Evolutionary conservation across 2,888 invertebrate genomes (phyloP).

Genomic region (Apeira syringaria): DNA sequence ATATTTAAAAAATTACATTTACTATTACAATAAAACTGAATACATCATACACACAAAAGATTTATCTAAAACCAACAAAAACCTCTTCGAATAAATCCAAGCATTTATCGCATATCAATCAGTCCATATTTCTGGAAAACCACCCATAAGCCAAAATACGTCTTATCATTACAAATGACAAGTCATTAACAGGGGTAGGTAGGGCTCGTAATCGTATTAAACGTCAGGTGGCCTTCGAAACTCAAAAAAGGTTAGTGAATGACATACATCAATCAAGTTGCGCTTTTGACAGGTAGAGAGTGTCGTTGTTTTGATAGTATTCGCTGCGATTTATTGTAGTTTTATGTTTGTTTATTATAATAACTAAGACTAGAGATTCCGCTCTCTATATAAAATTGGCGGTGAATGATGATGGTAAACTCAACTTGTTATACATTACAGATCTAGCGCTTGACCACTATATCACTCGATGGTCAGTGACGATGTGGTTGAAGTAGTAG

Average conservation of each 20-base stretch:
- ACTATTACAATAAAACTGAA: no score
- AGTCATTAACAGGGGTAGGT: slow-evolving; percentile 20
- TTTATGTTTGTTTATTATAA: no score
- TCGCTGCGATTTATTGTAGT: slow-evolving; percentile 2
- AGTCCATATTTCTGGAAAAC: slow-evolving; percentile 19
- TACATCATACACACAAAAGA: no score
- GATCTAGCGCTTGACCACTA: no score
- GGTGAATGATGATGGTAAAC: no score
- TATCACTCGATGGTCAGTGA: no score
- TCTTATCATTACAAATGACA: slow-evolving; percentile 28
- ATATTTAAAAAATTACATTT: no score
- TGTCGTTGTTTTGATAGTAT: not conserved
- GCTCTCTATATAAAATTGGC: no score
- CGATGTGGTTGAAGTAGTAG: no score
- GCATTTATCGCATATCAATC: slow-evolving; percentile 12
- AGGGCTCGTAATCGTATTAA: slow-evolving; percentile 4
- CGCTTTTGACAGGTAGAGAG: slow-evolving; percentile 6
- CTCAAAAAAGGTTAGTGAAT: slow-evolving; percentile 16
- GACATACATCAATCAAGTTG: slow-evolving; percentile 32
- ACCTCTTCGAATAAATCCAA: not conserved
- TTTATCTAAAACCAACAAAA: not conserved
- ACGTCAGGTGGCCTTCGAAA: slow-evolving; percentile 13
- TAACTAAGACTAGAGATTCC: no score
- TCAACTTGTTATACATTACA: no score
- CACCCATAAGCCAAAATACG: slow-evolving; percentile 22